A percentile compares a stretch with the other conserved stretches of the same genome.
Evolutionary conservation across 1,140 invertebrate species (phyloP).

Genomic region (Ditylenchus dipsaci): DNA sequence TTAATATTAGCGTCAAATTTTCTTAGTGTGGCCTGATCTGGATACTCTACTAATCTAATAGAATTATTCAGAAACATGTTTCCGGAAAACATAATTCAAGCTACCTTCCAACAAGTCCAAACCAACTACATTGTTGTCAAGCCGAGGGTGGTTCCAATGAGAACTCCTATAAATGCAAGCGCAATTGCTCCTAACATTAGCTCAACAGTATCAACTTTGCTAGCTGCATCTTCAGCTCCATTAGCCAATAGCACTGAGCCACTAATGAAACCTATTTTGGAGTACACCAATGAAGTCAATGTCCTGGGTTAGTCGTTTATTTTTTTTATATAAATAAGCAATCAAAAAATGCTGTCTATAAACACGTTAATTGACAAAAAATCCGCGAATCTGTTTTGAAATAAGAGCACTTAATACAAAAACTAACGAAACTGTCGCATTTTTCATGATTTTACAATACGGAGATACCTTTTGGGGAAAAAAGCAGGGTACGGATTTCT

Average conservation of each 20-base stretch:
- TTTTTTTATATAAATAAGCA: background rate
- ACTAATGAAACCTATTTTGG: conserved; percentile 44
- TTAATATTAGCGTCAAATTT: too few relatives aligned
- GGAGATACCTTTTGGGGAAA: too few relatives aligned
- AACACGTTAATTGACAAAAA: too few relatives aligned
- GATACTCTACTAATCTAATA: too few relatives aligned
- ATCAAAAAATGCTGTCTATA: background rate
- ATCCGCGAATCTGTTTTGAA: too few relatives aligned
- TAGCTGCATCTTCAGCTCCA: background rate
- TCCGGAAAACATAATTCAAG: conserved; percentile 51
- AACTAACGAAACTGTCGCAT: too few relatives aligned
- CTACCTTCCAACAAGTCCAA: conserved; percentile 53
- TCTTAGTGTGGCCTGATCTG: too few relatives aligned
- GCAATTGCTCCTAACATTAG: background rate
- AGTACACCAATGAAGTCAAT: conserved; percentile 60
- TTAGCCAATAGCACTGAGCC: conserved; percentile 13
- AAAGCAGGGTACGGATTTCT: too few relatives aligned
- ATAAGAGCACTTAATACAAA: too few relatives aligned
- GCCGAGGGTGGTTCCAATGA: conserved; percentile 7
- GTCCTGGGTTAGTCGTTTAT: conserved; percentile 57
- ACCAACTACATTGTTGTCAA: conserved; percentile 46
- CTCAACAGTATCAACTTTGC: background rate
- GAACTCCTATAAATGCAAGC: conserved; percentile 10
- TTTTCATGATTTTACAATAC: too few relatives aligned
- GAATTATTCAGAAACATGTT: conserved; percentile 51